Evolutionary conservation across 2,113 vertebrate genomes (phyloP), one percentile per base, ranked within the genome.

Genomic region (Pitta sordida): DNA sequence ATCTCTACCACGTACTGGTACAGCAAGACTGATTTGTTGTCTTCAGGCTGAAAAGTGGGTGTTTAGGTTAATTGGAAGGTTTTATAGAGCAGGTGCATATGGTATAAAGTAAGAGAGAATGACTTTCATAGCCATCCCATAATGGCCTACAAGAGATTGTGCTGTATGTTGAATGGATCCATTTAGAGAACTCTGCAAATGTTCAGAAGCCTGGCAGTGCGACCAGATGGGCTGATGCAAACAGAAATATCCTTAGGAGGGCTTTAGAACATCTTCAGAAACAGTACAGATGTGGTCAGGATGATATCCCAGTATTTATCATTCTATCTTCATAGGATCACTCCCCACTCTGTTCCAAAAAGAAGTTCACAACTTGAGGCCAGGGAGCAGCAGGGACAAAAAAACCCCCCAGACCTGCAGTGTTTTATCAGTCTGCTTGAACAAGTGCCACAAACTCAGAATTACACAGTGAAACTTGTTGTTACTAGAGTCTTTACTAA

Each of bases 331-430:
- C 26, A 15, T n/a, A 75, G 3, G 2, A 13, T 49, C 36, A 59
- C 24, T 14, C 39, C 14, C 17, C 64, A 58, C 32, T 88, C 20
- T 86, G 7, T 77, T 83, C 55, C 23, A 79, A 71, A 65, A 13
- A 53, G 29, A 81, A 43, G 26, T 79, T 79, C 30, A 62, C 39
- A 63, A 13, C 30, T 52, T 81, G 0, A 5, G 23, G 11, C 10
- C 11, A 27, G n/a, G 15, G 2, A 1, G 6, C 8, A 14, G 17
- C 1, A 7, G 13, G 2, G 21, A 46, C 49, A 36, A 55, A 75
- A 44, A 65, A 55, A 43, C 3, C 2, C 3, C 2, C 44, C 32
- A 63, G 44, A 22, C 11, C 7, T 21, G 26, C 22, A 37, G 15
- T 37, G 15, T 3, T 91, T 71, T 79, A 41, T 75, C 34, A 53